Evolutionary conservation across 2,888 invertebrate species (phyloP).

Genomic region (Tiphia femorata): DNA sequence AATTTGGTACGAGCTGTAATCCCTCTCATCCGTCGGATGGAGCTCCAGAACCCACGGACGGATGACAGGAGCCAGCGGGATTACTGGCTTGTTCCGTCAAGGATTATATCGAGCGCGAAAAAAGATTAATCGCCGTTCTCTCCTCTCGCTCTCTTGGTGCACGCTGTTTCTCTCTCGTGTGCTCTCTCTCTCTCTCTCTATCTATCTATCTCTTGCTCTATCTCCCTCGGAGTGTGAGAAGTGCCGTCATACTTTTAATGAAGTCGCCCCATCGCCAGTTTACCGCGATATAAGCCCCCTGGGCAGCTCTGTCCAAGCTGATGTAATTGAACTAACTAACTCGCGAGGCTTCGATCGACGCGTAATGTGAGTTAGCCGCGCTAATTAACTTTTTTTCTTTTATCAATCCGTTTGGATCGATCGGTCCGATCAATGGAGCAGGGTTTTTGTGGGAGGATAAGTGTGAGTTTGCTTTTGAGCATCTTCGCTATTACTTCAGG

Average conservation of each 20-base stretch:
- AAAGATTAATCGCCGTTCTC: slow-evolving; percentile 59
- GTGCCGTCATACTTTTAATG: slow-evolving; percentile 54
- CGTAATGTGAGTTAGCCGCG: too few species aligned
- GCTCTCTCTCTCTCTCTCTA: too few species aligned
- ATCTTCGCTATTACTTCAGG: too few species aligned
- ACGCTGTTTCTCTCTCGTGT: neutral
- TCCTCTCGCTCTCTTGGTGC: neutral
- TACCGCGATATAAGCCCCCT: neutral
- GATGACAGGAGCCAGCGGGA: slow-evolving; percentile 61
- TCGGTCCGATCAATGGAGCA: too few species aligned
- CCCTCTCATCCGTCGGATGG: slow-evolving; percentile 54
- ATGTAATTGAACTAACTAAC: too few species aligned
- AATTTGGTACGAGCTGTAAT: slow-evolving; percentile 67
- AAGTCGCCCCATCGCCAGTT: slow-evolving; percentile 37
- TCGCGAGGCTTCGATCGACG: too few species aligned
- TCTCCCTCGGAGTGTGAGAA: slow-evolving; percentile 39
- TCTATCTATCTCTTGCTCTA: too few species aligned
- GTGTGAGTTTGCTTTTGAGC: too few species aligned
- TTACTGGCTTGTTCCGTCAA: slow-evolving; percentile 63
- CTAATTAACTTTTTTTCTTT: too few species aligned
- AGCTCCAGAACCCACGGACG: slow-evolving; percentile 46
- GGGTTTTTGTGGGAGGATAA: too few species aligned
- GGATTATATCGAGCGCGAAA: slow-evolving; percentile 67
- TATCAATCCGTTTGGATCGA: too few species aligned
- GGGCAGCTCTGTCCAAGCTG: too few species aligned